These are phyloP conservation scores for Serranus cabrilla DNA, from an alignment of 2,797 vertebrate species.

Conservation along the genomic window DNA sequence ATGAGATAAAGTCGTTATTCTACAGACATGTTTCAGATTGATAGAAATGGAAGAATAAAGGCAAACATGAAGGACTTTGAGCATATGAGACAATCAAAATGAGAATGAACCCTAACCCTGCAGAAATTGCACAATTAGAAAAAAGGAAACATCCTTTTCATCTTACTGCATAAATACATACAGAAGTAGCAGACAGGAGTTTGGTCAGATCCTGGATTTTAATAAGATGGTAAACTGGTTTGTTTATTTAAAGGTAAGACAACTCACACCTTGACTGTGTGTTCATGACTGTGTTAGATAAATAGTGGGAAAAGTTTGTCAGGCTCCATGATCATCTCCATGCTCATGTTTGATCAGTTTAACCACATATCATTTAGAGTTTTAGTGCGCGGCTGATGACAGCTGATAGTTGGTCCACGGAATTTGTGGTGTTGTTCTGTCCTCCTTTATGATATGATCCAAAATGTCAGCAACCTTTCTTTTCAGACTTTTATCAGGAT, in stretches of 20 bases:
- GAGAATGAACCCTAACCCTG: too few relatives aligned
- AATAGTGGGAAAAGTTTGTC: neutral
- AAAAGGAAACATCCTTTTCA: too few relatives aligned
- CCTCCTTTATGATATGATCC: slow-evolving; percentile 22
- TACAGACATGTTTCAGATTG: neutral
- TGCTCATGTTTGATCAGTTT: neutral
- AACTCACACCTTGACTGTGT: neutral
- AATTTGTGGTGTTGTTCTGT: neutral
- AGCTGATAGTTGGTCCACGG: neutral
- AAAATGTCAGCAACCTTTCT: slow-evolving; percentile 29
- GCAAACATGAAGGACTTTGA: too few relatives aligned
- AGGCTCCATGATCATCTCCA: neutral
- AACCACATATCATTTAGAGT: neutral
- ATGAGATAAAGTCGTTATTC: neutral
- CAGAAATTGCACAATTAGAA: too few relatives aligned
- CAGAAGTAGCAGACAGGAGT: too few relatives aligned
- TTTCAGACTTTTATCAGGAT: slow-evolving; percentile 13
- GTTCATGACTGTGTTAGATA: too few relatives aligned
- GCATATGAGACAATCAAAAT: too few relatives aligned
- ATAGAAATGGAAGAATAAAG: neutral
- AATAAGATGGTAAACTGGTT: neutral
- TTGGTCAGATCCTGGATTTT: neutral
- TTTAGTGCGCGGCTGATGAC: neutral
- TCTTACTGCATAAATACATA: too few relatives aligned
- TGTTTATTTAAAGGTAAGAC: neutral